Conservation (phyloP, 2,113 vertebrate genomes). For the Polypterus senegalus region DNA sequence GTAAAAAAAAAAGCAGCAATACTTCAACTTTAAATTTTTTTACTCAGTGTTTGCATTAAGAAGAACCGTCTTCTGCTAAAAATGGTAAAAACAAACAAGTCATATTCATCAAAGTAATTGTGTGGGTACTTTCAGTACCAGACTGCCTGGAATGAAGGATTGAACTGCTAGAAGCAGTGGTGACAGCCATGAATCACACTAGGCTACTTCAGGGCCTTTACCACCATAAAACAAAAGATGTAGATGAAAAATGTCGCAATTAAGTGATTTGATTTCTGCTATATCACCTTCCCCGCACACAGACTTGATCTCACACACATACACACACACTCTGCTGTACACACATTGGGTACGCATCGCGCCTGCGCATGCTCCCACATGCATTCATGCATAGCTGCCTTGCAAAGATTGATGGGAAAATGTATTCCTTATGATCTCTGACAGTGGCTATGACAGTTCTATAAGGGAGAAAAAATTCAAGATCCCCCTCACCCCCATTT, state of each 20-base stretch:
- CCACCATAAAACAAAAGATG: slow-evolving; percentile 99
- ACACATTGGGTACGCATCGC: neutral
- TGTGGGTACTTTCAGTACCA: slow-evolving; percentile 89
- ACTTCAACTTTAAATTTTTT: slow-evolving; percentile 21
- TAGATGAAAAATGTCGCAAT: slow-evolving; percentile 99
- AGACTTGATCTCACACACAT: slow-evolving; percentile 6
- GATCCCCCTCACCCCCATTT: no score
- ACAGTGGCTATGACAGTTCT: slow-evolving; percentile 77
- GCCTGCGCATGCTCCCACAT: slow-evolving; percentile 14
- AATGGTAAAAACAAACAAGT: slow-evolving; percentile 82
- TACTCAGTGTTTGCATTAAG: slow-evolving; percentile 65
- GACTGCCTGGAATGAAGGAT: slow-evolving; percentile 94
- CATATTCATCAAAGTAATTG: slow-evolving; percentile 99
- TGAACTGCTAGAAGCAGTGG: slow-evolving; percentile 83
- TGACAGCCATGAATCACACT: slow-evolving; percentile 96
- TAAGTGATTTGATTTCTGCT: slow-evolving; percentile 99
- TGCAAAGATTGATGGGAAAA: slow-evolving; percentile 80
- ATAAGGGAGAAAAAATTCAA: slow-evolving; percentile 54
- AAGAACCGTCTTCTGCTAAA: slow-evolving; percentile 64
- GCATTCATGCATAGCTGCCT: slow-evolving; percentile 68
- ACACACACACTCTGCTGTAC: neutral
- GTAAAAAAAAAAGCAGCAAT: neutral
- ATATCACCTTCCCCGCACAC: slow-evolving; percentile 50
- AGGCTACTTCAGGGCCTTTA: slow-evolving; percentile 87
- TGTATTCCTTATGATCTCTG: slow-evolving; percentile 70